Evolutionary conservation across 2,888 invertebrate species (phyloP), one percentile per base, ranked within the genome.

Genomic region (Xestia c-nigrum): DNA sequence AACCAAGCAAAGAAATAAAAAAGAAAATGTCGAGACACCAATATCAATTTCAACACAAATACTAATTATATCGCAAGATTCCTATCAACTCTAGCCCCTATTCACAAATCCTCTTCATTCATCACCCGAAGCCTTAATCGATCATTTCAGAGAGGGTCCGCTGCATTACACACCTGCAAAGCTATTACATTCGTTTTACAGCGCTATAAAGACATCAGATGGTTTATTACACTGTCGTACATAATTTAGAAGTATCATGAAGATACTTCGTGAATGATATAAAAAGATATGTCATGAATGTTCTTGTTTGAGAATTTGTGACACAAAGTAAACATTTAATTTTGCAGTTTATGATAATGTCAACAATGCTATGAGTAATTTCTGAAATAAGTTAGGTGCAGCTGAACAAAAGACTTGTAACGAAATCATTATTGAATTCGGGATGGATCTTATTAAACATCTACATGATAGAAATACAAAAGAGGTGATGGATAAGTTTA

Each of bases 191-290:
- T 84, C 89, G 86, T 93, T 91, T 95, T 93, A 94, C 90, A 91
- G 88, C 87, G 87, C 92, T 86, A 94, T 95, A 94, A 95, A 95
- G 90, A 89, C 90, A 91, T 92, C 91, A 90, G 90, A 87, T 90
- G 89, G 89, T 90, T 91, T 90, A 90, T 90, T 92, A 91, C 92
- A 92, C 87, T 90, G 90, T 92, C 92, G 91, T 94, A 92, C 93
- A 95, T 95, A 93, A 94, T 94, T 93, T 91, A 94, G 89, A 87
- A 89, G 86, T 40, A 74, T 70, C 77, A 78, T 81, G 81, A 78
- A 76, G 72, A 85, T 66, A 74, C 84, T 81, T 84, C 76, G 82
- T 75, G 84, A 86, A 87, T 90, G 85, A 90, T 90, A 91, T 83
- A 80, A 85, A 80, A 83, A 75, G 5, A 75, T 47, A 74, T 69